Percentiles rank a stretch among this genome's conserved stretches.
Evolutionary conservation across 2,888 invertebrate genomes (phyloP).

Genomic region (Eupsilia transversa): DNA sequence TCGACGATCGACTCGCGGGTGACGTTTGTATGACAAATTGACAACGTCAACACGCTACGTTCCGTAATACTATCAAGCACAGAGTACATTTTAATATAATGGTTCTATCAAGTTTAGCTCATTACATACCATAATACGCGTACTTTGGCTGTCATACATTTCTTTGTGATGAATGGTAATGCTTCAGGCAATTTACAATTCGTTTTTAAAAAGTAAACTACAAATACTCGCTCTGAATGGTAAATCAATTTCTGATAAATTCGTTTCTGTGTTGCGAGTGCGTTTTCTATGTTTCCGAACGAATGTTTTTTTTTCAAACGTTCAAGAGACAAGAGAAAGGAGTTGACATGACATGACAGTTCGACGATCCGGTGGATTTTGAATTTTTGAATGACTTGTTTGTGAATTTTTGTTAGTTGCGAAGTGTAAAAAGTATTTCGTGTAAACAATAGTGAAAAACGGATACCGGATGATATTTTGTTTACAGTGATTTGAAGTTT

Average conservation of each 20-base stretch:
- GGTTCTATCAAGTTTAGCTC: background rate
- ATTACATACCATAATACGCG: conserved; percentile 18
- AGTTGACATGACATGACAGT: conserved; percentile 35
- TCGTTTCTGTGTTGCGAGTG: too few species aligned
- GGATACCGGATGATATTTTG: background rate
- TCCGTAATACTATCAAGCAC: conserved; percentile 47
- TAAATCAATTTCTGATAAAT: background rate
- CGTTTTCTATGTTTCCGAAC: conserved; percentile 15
- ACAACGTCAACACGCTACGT: conserved; percentile 73
- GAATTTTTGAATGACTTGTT: conserved; percentile 27
- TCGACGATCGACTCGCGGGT: conserved; percentile 64
- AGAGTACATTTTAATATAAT: too few species aligned
- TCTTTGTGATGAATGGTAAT: background rate
- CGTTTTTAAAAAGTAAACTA: background rate
- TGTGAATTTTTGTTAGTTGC: background rate
- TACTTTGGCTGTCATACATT: background rate
- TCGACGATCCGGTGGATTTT: conserved; percentile 25
- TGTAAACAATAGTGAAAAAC: background rate
- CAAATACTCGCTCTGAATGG: background rate
- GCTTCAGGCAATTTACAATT: too few species aligned
- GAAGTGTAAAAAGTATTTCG: background rate
- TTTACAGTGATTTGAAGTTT: background rate
- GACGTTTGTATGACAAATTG: conserved; percentile 65
- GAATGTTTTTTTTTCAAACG: background rate
- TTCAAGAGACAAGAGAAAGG: too few species aligned